Evolutionary conservation across 2,888 invertebrate species (phyloP).

Genomic region (Crossocerus cetratus): DNA sequence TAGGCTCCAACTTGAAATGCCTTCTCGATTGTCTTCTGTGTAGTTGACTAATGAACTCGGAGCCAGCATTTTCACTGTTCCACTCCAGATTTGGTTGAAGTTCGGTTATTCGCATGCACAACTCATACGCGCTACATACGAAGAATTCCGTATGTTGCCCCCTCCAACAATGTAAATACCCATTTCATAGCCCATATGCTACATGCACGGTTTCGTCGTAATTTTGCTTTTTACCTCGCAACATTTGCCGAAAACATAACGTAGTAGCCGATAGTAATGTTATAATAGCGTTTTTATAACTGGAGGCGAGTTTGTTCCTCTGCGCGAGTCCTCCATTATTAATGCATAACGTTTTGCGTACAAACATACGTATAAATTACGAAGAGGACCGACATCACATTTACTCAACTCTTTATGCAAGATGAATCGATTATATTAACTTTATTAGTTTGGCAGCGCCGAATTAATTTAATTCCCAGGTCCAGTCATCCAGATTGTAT

Average conservation of each 20-base stretch:
- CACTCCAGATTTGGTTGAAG: not conserved
- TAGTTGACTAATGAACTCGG: too few species aligned
- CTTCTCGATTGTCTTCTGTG: not conserved
- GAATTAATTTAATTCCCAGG: slow-evolving; percentile 30
- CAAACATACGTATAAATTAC: slow-evolving; percentile 20
- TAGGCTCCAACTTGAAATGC: too few species aligned
- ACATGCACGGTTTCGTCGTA: slow-evolving; percentile 19
- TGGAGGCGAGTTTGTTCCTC: too few species aligned
- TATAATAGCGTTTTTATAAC: too few species aligned
- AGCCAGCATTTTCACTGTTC: too few species aligned
- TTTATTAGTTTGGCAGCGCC: slow-evolving; percentile 12
- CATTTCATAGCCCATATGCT: too few species aligned
- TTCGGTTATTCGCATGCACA: too few species aligned
- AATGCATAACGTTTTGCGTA: slow-evolving; percentile 7
- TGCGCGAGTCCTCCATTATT: not conserved
- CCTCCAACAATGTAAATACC: too few species aligned
- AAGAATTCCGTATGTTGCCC: too few species aligned
- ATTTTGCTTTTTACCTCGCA: slow-evolving; percentile 21
- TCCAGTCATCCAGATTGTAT: slow-evolving; percentile 23
- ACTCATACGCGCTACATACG: too few species aligned
- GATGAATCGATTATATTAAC: slow-evolving; percentile 9
- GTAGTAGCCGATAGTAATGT: too few species aligned
- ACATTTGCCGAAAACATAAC: too few species aligned
- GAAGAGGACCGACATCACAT: slow-evolving; percentile 7
- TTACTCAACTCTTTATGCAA: slow-evolving; percentile 3